These are phyloP conservation scores for Girardinus metallicus DNA, from an alignment of 2,797 vertebrate genomes.

Conservation along the genomic window DNA sequence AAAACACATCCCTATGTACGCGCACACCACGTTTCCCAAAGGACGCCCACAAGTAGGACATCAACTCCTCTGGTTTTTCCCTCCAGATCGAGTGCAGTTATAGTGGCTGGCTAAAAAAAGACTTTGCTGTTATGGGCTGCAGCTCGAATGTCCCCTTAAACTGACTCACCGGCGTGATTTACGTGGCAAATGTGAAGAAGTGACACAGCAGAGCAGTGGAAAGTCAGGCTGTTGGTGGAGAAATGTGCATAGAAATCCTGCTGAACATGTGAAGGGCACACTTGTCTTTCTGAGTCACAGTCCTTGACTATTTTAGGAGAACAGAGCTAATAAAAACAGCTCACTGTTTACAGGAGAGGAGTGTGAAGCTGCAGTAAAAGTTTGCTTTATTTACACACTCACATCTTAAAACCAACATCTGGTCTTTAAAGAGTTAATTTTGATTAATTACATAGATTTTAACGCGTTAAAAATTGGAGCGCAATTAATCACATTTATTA, in stretches of 20 bases:
- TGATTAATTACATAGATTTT: no score
- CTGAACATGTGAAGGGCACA: slow-evolving; percentile 29
- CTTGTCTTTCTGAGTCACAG: slow-evolving; percentile 37
- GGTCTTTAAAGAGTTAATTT: no score
- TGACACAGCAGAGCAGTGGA: slow-evolving; percentile 48
- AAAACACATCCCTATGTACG: slow-evolving; percentile 10
- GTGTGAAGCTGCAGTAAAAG: background rate
- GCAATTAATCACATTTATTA: no score
- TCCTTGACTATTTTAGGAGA: slow-evolving; percentile 14
- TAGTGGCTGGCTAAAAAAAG: slow-evolving; percentile 82
- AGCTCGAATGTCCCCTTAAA: slow-evolving; percentile 65
- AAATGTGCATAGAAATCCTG: slow-evolving; percentile 3
- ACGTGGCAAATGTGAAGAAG: slow-evolving; percentile 42
- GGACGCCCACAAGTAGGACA: slow-evolving; percentile 79
- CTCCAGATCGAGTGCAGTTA: slow-evolving; percentile 71
- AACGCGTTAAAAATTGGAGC: no score
- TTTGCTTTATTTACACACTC: background rate
- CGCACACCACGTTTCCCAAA: slow-evolving; percentile 56
- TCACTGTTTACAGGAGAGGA: background rate
- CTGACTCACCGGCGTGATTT: slow-evolving; percentile 48
- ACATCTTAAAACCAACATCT: background rate
- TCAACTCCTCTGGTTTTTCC: slow-evolving; percentile 70
- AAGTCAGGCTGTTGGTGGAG: background rate
- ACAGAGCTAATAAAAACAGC: background rate
- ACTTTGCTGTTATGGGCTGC: slow-evolving; percentile 72